phyloP scores from a whole-genome alignment of 1,140 invertebrate species.

The Nebria ingens region DNA sequence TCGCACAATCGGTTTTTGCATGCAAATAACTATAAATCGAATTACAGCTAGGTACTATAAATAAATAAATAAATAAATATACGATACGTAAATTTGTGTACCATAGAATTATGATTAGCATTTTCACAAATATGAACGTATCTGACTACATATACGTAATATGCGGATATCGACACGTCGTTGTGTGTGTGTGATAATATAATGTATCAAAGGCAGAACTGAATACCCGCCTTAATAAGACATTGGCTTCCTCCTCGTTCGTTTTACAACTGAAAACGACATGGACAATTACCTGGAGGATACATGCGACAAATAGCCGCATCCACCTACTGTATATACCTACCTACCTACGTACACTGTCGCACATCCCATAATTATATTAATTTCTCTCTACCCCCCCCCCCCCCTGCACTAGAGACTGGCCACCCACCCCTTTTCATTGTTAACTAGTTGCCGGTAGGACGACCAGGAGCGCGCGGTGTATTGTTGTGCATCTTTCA shows the following conservation, averaged over 20 bases:
- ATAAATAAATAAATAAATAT: too few species aligned
- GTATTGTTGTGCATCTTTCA: conserved; percentile 1
- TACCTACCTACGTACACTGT: background rate
- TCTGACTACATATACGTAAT: background rate
- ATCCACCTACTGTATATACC: conserved; percentile 5
- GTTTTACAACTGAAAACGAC: conserved; percentile 3
- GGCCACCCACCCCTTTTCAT: background rate
- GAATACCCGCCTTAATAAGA: background rate
- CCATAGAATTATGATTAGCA: too few species aligned
- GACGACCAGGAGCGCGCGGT: background rate
- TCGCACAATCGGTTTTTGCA: too few species aligned
- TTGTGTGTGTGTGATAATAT: too few species aligned
- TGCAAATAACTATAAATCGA: too few species aligned
- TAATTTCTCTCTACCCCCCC: background rate
- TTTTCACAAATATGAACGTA: too few species aligned
- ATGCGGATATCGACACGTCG: too few species aligned
- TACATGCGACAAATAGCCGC: conserved; percentile 6
- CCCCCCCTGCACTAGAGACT: background rate
- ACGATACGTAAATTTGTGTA: too few species aligned
- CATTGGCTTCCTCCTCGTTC: conserved; percentile 1
- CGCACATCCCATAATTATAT: background rate
- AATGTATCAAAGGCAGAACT: too few species aligned
- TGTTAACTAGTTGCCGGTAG: background rate
- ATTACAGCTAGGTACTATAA: too few species aligned
- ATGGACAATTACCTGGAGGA: background rate